phyloP scores from a whole-genome alignment of 92 coral and sea anemone genomes.

The Parazoanthus darwini region DNA sequence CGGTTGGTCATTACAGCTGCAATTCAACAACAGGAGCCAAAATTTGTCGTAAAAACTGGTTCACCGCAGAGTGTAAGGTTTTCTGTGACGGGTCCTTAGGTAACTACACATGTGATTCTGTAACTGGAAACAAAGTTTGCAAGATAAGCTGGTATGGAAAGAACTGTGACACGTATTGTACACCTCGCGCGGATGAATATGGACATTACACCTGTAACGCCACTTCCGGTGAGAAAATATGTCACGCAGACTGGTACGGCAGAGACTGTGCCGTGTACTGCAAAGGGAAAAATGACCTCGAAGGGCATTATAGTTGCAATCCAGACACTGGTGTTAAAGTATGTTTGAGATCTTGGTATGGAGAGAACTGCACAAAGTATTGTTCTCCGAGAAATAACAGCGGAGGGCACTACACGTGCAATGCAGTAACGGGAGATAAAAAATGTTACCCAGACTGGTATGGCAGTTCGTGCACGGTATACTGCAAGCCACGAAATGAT shows the following conservation, averaged over 20 bases:
- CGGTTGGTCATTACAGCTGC: constrained; percentile 64
- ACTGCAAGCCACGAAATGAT: constrained; percentile 78
- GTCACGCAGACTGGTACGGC: constrained; percentile 68
- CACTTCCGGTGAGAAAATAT: constrained; percentile 65
- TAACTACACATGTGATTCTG: constrained; percentile 60
- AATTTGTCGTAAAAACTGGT: constrained; percentile 71
- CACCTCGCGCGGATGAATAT: constrained; percentile 46
- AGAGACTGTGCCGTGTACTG: constrained; percentile 55
- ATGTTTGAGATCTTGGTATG: constrained; percentile 76
- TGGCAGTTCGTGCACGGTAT: constrained; percentile 62
- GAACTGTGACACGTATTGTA: constrained; percentile 50
- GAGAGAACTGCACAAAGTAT: constrained; percentile 51
- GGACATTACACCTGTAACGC: constrained; percentile 68
- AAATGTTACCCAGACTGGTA: constrained; percentile 75
- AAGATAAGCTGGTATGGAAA: constrained; percentile 58
- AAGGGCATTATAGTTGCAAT: constrained; percentile 65
- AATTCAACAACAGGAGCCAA: constrained; percentile 56
- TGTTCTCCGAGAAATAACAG: constrained; percentile 55
- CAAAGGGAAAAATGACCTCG: constrained; percentile 43
- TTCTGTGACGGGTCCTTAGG: constrained; percentile 67
- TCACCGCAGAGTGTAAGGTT: constrained; percentile 55
- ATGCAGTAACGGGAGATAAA: constrained; percentile 52
- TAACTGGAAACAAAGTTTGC: constrained; percentile 61
- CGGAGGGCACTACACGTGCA: constrained; percentile 73
- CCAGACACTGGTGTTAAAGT: constrained; percentile 51